A percentile compares a stretch with the other conserved stretches of the same genome.
phyloP scores from a whole-genome alignment of 2,113 vertebrate species.

The Gyps fulvus region DNA sequence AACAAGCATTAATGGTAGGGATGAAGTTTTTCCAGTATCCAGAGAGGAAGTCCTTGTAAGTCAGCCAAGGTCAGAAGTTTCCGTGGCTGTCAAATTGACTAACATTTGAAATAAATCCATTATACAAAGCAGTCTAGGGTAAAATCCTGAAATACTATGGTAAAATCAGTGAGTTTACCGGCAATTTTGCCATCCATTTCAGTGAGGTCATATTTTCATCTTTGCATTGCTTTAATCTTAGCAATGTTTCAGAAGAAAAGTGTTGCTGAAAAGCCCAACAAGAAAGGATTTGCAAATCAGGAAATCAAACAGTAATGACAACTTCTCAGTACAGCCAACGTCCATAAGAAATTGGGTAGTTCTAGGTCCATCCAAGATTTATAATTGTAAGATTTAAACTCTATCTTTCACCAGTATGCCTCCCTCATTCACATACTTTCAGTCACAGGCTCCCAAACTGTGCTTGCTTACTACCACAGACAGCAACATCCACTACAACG shows the following conservation, averaged over 20 bases:
- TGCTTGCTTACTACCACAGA: neutral
- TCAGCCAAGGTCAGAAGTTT: neutral
- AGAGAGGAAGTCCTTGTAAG: neutral
- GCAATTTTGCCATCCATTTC: neutral
- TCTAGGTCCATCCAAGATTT: neutral
- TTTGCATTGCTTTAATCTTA: neutral
- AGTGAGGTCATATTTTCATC: neutral
- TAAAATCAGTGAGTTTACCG: neutral
- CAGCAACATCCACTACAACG: neutral
- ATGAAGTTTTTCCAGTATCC: neutral
- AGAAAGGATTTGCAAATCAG: neutral
- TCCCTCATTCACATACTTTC: neutral
- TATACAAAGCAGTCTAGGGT: neutral
- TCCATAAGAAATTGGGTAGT: rapidly evolving
- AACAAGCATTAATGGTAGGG: neutral
- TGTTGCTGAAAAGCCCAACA: neutral
- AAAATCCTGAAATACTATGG: neutral
- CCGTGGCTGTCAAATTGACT: neutral
- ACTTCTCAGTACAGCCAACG: rapidly evolving
- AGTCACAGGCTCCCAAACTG: neutral
- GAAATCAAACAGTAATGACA: neutral
- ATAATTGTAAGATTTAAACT: neutral
- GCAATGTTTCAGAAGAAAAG: neutral
- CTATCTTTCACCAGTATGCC: neutral
- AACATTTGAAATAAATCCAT: neutral